These are phyloP conservation scores for Euura lappo DNA, from an alignment of 1,140 invertebrate species.

Conservation along the genomic window DNA sequence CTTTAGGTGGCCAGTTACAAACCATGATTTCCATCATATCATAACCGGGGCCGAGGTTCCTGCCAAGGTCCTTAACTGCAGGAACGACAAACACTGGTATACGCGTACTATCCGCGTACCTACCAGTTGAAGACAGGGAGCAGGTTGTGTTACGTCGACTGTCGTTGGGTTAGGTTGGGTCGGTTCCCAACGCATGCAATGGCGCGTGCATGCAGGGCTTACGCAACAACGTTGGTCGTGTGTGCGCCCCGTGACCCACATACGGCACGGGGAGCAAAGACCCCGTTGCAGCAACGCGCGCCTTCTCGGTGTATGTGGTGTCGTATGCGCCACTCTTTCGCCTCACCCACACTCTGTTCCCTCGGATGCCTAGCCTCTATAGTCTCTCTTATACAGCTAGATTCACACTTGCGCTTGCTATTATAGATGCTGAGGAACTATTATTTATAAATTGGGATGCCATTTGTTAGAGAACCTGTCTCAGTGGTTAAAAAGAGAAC, in stretches of 20 bases:
- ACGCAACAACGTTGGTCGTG: slow-evolving; percentile 59
- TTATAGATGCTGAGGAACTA: too few relatives aligned
- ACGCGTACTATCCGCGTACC: too few relatives aligned
- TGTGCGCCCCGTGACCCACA: slow-evolving; percentile 63
- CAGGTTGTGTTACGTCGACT: background rate
- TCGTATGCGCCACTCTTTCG: slow-evolving; percentile 1
- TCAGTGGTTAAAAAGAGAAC: too few relatives aligned
- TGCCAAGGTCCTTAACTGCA: background rate
- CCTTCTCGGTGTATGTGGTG: background rate
- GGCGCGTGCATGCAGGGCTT: slow-evolving; percentile 58
- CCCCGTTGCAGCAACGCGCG: slow-evolving; percentile 45
- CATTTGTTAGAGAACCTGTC: too few relatives aligned
- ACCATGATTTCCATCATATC: background rate
- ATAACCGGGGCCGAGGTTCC: background rate
- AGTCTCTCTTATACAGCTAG: background rate
- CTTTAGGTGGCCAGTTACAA: background rate
- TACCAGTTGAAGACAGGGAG: background rate
- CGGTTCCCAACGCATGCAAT: slow-evolving; percentile 9
- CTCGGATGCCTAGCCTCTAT: background rate
- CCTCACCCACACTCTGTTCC: background rate
- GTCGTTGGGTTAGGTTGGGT: slow-evolving; percentile 1
- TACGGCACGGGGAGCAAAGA: slow-evolving; percentile 59
- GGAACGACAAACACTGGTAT: background rate
- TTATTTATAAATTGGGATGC: too few relatives aligned
- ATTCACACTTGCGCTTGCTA: too few relatives aligned